phyloP scores from a whole-genome alignment of 2,797 vertebrate species.

The Tiaroga cobitis region DNA sequence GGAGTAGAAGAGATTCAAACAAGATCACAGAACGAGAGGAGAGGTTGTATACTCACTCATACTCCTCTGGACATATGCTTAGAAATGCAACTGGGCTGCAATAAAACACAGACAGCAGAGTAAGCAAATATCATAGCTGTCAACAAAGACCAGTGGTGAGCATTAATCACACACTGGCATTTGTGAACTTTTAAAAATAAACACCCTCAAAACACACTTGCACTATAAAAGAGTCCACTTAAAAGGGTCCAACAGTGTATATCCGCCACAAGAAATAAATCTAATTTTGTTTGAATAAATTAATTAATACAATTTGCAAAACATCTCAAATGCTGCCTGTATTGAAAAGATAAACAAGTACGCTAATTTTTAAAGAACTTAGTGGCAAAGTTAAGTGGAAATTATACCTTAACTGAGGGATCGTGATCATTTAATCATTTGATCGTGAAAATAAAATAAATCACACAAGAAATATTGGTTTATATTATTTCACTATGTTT shows the following conservation, averaged over 20 bases:
- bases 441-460: neutral
- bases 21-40: neutral
- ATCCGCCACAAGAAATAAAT: neutral
- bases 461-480: neutral
- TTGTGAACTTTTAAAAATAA: neutral
- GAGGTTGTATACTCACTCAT: conserved; percentile 80
- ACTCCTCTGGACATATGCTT: conserved; percentile 87
- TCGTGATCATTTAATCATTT: neutral
- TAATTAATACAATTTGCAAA: neutral
- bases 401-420: neutral
- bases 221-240: neutral
- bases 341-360: neutral
- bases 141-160: neutral
- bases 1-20: neutral
- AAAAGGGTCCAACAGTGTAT: neutral
- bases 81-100: conserved; percentile 85
- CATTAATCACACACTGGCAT: neutral
- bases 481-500: neutral
- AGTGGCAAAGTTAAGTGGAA: neutral
- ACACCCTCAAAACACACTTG: neutral
- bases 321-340: neutral
- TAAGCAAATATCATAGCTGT: conserved; percentile 64
- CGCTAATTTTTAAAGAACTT: neutral
- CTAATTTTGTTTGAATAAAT: neutral
- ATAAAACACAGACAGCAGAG: conserved; percentile 61